Evolutionary conservation across 2,113 vertebrate species (phyloP).

Genomic region (Amphilophus citrinellus): DNA sequence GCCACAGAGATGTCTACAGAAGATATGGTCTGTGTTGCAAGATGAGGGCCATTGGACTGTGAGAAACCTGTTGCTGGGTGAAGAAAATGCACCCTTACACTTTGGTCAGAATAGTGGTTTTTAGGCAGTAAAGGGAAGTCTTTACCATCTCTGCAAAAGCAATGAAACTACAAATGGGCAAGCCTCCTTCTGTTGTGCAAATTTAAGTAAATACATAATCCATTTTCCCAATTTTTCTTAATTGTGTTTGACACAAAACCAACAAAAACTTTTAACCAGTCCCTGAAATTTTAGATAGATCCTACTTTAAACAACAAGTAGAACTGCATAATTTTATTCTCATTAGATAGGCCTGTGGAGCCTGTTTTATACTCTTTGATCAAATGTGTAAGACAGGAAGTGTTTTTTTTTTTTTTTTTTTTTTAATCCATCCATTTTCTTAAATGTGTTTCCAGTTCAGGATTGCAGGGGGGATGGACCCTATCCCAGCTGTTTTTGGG

Average conservation of each 20-base stretch:
- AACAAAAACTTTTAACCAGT: background rate
- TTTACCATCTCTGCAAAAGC: constrained; percentile 18
- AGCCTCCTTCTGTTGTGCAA: background rate
- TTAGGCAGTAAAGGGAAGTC: constrained; percentile 42
- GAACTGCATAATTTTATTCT: background rate
- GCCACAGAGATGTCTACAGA: constrained; percentile 18
- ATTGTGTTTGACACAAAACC: background rate
- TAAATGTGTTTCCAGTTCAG: background rate
- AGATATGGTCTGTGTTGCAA: constrained; percentile 24
- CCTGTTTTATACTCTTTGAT: background rate
- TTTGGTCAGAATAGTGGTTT: constrained; percentile 34
- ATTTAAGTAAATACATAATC: background rate
- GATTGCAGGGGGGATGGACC: background rate
- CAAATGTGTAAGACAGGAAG: background rate
- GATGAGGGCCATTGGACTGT: background rate
- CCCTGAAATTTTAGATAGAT: background rate
- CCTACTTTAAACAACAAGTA: background rate
- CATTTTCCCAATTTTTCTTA: background rate
- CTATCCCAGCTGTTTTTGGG: background rate
- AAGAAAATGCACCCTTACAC: background rate
- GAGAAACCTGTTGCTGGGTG: constrained; percentile 51
- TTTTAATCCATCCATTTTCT: no score
- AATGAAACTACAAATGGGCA: background rate
- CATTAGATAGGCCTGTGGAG: background rate
- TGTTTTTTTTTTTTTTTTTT: background rate